phyloP scores from a whole-genome alignment of 1,140 invertebrate genomes.

The Palaemon carinicauda region DNA sequence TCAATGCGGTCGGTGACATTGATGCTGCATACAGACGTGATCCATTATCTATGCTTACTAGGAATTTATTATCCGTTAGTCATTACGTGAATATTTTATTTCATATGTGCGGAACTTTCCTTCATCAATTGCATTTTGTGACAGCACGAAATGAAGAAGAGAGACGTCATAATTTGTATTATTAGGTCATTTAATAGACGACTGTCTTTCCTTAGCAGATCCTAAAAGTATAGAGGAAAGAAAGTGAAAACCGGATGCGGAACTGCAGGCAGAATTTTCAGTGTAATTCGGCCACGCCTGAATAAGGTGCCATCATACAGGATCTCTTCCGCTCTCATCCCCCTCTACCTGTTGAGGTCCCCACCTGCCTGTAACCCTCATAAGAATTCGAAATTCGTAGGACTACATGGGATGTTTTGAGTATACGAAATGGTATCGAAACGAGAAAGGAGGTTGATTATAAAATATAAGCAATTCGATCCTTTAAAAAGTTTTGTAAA shows the following conservation, averaged over 20 bases:
- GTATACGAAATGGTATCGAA: no score
- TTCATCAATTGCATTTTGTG: no score
- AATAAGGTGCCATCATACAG: constrained; percentile 1
- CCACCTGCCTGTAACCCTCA: constrained; percentile 29
- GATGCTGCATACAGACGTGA: constrained; percentile 7
- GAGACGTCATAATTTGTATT: no score
- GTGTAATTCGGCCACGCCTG: background rate
- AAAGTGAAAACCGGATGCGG: background rate
- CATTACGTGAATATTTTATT: no score
- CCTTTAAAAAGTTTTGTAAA: background rate
- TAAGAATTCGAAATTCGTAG: no score
- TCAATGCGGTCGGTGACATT: background rate
- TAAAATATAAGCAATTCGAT: background rate
- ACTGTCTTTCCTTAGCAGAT: background rate
- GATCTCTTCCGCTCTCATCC: background rate
- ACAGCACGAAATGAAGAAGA: no score
- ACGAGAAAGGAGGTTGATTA: background rate
- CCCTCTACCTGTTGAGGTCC: constrained; percentile 41
- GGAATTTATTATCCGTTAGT: no score
- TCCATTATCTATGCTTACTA: background rate
- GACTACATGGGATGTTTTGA: no score
- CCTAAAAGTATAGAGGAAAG: background rate
- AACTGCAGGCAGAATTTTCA: background rate
- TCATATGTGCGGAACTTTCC: no score
- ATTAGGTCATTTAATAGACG: background rate